Evolutionary conservation across 2,797 vertebrate species (phyloP).

Genomic region (Anguilla pacifica): DNA sequence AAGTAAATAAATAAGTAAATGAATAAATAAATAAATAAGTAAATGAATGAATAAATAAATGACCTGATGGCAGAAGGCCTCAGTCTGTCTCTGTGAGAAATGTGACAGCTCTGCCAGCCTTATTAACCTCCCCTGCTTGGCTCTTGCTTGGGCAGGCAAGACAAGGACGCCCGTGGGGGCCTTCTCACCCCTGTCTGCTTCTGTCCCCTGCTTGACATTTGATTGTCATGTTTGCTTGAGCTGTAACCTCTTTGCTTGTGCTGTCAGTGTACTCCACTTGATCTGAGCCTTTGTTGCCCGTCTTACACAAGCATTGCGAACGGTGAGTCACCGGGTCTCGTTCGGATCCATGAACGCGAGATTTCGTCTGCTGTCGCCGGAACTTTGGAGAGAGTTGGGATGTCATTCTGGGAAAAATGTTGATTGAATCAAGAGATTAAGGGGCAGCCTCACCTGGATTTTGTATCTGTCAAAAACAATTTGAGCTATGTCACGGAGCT

Average conservation of each 20-base stretch:
- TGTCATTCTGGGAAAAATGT: too few species aligned
- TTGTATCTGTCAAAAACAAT: too few species aligned
- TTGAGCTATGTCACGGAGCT: too few species aligned
- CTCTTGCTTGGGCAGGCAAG: not conserved
- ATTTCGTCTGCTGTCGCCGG: too few species aligned
- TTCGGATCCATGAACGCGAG: too few species aligned
- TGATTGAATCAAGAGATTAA: too few species aligned
- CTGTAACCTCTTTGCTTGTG: not conserved
- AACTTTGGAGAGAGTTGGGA: too few species aligned
- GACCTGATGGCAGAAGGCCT: too few species aligned
- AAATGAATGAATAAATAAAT: not conserved
- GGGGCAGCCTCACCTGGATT: too few species aligned
- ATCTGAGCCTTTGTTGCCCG: not conserved
- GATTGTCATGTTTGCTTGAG: slow-evolving; percentile 14
- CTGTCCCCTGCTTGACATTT: not conserved
- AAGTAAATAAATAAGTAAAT: not conserved
- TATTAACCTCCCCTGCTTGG: not conserved
- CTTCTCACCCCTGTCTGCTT: not conserved
- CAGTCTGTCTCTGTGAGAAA: not conserved
- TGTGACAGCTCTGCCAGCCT: not conserved
- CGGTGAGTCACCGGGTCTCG: not conserved
- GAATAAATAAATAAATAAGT: not conserved
- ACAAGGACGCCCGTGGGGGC: not conserved
- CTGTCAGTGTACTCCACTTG: not conserved
- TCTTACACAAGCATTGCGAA: not conserved